Evolutionary conservation across 2,888 invertebrate species (phyloP).

Genomic region (Drosophila affinis): DNA sequence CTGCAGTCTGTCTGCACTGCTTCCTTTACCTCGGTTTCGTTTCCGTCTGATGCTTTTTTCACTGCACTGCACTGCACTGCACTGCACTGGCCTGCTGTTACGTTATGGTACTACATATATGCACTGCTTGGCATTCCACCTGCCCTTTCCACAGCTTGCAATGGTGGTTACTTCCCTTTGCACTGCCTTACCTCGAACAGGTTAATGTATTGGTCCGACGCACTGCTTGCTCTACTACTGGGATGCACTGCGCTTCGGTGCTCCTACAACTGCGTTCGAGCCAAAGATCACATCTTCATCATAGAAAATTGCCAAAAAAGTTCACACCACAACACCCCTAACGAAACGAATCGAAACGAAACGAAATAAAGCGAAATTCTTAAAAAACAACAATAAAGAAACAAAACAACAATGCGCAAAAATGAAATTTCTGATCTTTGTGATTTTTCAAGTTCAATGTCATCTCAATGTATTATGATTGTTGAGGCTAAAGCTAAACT

Average conservation of each 20-base stretch:
- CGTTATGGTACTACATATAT: too few relatives aligned
- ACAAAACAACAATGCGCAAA: slow-evolving; percentile 21
- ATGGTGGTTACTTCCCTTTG: too few relatives aligned
- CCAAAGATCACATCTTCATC: not conserved
- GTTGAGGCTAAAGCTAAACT: slow-evolving; percentile 16
- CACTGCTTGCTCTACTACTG: too few relatives aligned
- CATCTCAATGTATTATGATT: slow-evolving; percentile 53
- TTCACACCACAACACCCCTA: not conserved
- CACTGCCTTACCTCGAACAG: too few relatives aligned
- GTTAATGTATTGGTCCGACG: too few relatives aligned
- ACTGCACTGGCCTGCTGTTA: too few relatives aligned
- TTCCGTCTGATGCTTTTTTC: slow-evolving; percentile 2
- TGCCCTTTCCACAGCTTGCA: too few relatives aligned
- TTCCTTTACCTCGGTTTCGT: not conserved
- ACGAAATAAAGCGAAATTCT: too few relatives aligned
- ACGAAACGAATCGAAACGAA: too few relatives aligned
- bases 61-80: not conserved
- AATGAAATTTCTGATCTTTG: slow-evolving; percentile 4
- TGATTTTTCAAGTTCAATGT: slow-evolving; percentile 70
- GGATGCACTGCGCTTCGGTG: too few relatives aligned
- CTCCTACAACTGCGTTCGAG: not conserved
- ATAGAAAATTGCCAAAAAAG: not conserved
- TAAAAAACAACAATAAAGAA: slow-evolving; percentile 2
- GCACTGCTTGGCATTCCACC: too few relatives aligned
- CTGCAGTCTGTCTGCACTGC: slow-evolving; percentile 13